These are phyloP conservation scores for Camponotus vicinus DNA, from an alignment of 1,140 invertebrate species.

Conservation along the genomic window DNA sequence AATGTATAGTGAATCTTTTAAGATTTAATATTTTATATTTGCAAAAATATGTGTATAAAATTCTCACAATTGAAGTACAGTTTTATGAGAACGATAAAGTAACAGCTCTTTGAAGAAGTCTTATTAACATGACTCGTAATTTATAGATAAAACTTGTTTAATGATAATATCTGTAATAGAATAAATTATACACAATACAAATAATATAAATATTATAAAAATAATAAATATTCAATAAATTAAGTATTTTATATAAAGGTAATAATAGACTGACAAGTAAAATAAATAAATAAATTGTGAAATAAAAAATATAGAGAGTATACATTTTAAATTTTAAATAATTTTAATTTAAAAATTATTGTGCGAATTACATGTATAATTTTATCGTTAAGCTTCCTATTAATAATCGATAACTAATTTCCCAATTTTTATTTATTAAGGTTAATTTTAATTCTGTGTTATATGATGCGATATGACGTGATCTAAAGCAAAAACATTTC, in stretches of 20 bases:
- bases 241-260: neutral
- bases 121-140: neutral
- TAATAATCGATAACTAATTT: neutral
- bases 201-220: neutral
- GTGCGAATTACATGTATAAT: neutral
- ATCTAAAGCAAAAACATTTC: neutral
- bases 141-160: neutral
- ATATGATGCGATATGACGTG: neutral
- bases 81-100: neutral
- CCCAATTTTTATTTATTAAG: neutral
- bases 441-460: neutral
- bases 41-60: conserved; percentile 23
- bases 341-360: neutral
- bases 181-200: neutral
- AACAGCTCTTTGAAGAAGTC: neutral
- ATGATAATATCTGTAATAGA: neutral
- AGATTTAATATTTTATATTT: conserved; percentile 41
- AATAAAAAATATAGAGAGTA: neutral
- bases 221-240: neutral
- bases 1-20: conserved; percentile 26
- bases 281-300: neutral
- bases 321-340: neutral
- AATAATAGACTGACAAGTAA: neutral
- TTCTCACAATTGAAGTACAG: neutral
- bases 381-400: neutral